Conservation (phyloP, 2,888 invertebrate species). For the Dichetophora obliterata region DNA sequence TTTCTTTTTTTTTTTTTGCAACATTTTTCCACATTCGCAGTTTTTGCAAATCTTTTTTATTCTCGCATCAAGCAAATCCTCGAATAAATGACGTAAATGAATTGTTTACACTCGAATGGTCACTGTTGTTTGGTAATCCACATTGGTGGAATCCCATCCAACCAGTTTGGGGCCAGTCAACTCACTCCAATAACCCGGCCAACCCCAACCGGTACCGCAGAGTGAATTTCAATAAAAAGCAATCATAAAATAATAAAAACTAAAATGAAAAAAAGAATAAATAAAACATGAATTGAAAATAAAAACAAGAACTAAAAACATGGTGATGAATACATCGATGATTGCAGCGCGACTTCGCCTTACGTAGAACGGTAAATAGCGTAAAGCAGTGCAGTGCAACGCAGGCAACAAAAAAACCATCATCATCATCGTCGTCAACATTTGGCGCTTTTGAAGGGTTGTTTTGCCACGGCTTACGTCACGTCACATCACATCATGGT, state of each 20-base stretch:
- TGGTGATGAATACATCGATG: slow-evolving; percentile 34
- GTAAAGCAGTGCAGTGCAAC: not conserved
- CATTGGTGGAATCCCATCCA: slow-evolving; percentile 8
- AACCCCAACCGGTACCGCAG: not conserved
- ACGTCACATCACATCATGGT: slow-evolving; percentile 11
- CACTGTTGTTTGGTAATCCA: slow-evolving; percentile 47
- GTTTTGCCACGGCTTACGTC: slow-evolving; percentile 24
- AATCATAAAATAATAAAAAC: slow-evolving; percentile 34
- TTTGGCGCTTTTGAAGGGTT: slow-evolving; percentile 12
- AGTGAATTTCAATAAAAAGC: slow-evolving; percentile 31
- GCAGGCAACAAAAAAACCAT: not conserved
- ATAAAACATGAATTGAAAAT: not conserved
- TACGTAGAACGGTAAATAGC: not conserved
- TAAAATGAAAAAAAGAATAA: slow-evolving; percentile 4
- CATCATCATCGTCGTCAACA: not conserved
- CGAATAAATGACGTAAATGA: slow-evolving; percentile 49
- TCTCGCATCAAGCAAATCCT: slow-evolving; percentile 39
- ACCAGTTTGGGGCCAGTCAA: not conserved
- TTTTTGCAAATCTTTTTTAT: slow-evolving; percentile 36
- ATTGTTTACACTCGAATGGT: slow-evolving; percentile 48
- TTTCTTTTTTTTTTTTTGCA: not conserved
- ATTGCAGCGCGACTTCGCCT: slow-evolving; percentile 17
- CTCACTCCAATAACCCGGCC: not conserved
- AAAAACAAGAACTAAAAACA: not conserved
- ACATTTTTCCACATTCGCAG: not conserved